A percentile compares a stretch with the other conserved stretches of the same genome.
These are phyloP conservation scores for Brachyhypopomus gauderio DNA, from an alignment of 2,113 vertebrate species.

Conservation along the genomic window DNA sequence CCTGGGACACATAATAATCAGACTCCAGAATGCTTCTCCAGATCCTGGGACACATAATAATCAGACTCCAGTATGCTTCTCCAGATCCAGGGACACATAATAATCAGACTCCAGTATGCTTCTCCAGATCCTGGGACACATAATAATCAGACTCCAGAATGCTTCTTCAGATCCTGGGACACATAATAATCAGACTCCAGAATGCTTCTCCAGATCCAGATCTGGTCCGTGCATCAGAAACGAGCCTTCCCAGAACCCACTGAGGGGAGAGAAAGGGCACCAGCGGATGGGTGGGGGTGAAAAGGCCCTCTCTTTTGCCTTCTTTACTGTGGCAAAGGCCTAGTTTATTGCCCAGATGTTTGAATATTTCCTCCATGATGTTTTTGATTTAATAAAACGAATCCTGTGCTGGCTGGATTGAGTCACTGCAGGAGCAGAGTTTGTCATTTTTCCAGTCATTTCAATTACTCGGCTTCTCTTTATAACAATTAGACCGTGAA, in stretches of 20 bases:
- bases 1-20: too few species aligned
- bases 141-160: too few species aligned
- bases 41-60: too few species aligned
- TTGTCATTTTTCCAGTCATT: constrained; percentile 47
- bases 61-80: too few species aligned
- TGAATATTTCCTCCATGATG: constrained; percentile 62
- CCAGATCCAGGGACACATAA: too few species aligned
- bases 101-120: too few species aligned
- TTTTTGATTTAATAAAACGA: constrained; percentile 61
- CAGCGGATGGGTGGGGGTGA: constrained; percentile 42
- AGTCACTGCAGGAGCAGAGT: constrained; percentile 48
- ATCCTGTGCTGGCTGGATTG: constrained; percentile 46
- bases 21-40: too few species aligned
- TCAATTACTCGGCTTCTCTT: constrained; percentile 42
- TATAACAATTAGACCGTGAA: constrained; percentile 49
- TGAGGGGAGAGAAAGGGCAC: constrained; percentile 28
- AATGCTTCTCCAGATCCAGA: constrained; percentile 56
- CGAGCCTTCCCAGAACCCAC: constrained; percentile 26
- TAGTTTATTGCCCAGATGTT: constrained; percentile 63
- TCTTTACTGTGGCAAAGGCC: constrained; percentile 59
- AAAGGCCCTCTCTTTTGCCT: constrained; percentile 51
- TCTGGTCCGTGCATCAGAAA: constrained; percentile 60
- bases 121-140: too few species aligned
- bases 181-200: constrained; percentile 36
- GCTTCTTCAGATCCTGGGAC: not conserved